These are phyloP conservation scores for Mastacembelus armatus DNA, from an alignment of 2,797 vertebrate species.

Conservation along the genomic window DNA sequence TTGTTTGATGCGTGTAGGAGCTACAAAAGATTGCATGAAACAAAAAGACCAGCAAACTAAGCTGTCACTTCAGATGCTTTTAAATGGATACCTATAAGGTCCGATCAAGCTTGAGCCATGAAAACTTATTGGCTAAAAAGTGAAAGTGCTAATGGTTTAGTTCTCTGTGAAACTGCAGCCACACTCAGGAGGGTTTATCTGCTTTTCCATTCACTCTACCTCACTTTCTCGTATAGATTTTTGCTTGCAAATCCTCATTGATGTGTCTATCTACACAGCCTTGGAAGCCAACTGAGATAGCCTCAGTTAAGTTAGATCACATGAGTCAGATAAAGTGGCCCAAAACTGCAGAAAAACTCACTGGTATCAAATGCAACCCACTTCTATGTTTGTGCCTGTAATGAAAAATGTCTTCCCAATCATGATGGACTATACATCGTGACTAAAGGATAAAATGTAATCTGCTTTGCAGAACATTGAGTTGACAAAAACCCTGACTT, in stretches of 20 bases:
- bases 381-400: neutral
- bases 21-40: slow-evolving; percentile 51
- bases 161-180: slow-evolving; percentile 2
- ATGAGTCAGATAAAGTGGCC: slow-evolving; percentile 26
- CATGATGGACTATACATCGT: neutral
- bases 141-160: slow-evolving; percentile 11
- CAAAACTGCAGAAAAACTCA: slow-evolving; percentile 23
- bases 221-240: slow-evolving; percentile 41
- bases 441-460: slow-evolving; percentile 12
- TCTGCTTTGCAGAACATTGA: slow-evolving; percentile 13
- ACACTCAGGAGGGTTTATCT: slow-evolving; percentile 21
- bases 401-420: slow-evolving; percentile 8
- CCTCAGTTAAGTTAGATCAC: slow-evolving; percentile 33
- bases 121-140: slow-evolving; percentile 21
- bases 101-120: slow-evolving; percentile 15
- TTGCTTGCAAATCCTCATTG: slow-evolving; percentile 50
- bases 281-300: slow-evolving; percentile 47
- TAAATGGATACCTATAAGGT: slow-evolving; percentile 18
- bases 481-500: neutral
- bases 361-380: neutral
- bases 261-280: slow-evolving; percentile 44
- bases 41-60: slow-evolving; percentile 12
- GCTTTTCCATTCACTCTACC: slow-evolving; percentile 20
- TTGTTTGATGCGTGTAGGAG: slow-evolving; percentile 57
- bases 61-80: slow-evolving; percentile 37